These are phyloP conservation scores for Dioctria rufipes DNA, from an alignment of 2,888 invertebrate genomes.

Conservation along the genomic window DNA sequence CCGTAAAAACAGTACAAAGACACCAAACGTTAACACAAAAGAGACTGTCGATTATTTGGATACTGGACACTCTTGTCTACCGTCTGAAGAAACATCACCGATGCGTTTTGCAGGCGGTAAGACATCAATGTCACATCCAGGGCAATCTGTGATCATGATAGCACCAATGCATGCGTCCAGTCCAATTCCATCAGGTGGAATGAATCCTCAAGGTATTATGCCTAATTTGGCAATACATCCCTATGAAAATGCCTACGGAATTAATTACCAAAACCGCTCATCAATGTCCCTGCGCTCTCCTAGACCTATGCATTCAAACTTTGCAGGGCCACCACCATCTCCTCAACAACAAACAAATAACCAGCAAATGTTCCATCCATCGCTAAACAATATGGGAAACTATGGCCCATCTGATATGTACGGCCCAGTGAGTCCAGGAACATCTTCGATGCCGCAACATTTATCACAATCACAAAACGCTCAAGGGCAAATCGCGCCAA, in stretches of 20 bases:
- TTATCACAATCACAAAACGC: conserved; percentile 29
- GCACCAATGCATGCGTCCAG: conserved; percentile 58
- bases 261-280: conserved; percentile 53
- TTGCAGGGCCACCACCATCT: conserved; percentile 56
- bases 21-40: conserved; percentile 62
- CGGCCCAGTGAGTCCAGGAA: conserved; percentile 13
- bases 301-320: conserved; percentile 54
- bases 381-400: conserved; percentile 55
- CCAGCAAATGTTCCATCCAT: conserved; percentile 56
- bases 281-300: conserved; percentile 54
- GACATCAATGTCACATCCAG: conserved; percentile 52
- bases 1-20: conserved; percentile 73
- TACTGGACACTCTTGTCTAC: conserved; percentile 60
- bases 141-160: conserved; percentile 60
- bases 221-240: conserved; percentile 57
- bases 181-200: conserved; percentile 55
- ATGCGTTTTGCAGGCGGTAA: conserved; percentile 64
- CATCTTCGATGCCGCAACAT: conserved; percentile 40
- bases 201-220: conserved; percentile 55
- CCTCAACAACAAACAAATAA: conserved; percentile 57
- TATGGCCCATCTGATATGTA: conserved; percentile 61
- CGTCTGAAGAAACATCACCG: conserved; percentile 65
- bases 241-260: conserved; percentile 55
- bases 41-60: conserved; percentile 63
- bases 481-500: conserved; percentile 54